These are phyloP conservation scores for Aphelocoma californica DNA, from an alignment of 2,797 vertebrate genomes.

Conservation along the genomic window DNA sequence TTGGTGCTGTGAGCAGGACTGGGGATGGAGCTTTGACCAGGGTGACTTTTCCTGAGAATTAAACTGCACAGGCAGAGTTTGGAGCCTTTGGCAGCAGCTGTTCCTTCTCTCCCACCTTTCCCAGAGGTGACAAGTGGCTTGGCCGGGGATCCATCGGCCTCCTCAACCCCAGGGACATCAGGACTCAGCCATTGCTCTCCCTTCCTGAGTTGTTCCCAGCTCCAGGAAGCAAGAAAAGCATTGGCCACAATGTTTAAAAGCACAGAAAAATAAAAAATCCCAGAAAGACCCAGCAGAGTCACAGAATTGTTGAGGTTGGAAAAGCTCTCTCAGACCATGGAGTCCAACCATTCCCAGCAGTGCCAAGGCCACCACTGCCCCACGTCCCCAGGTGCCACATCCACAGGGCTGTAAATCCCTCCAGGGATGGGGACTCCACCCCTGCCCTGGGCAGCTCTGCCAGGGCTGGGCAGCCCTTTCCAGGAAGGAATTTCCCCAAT, in stretches of 20 bases:
- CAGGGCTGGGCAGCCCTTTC: neutral
- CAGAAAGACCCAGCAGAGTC: neutral
- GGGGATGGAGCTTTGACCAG: accelerated
- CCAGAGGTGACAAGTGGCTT: neutral
- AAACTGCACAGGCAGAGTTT: accelerated
- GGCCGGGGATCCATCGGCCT: neutral
- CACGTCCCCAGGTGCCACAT: accelerated
- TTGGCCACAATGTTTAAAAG: accelerated
- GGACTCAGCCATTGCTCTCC: accelerated
- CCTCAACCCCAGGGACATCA: accelerated
- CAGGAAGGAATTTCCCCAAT: neutral
- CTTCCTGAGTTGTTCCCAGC: neutral
- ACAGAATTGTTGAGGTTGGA: neutral
- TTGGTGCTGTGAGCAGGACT: accelerated
- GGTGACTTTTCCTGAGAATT: accelerated
- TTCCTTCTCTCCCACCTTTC: neutral
- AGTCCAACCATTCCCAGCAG: neutral
- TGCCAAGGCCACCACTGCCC: neutral
- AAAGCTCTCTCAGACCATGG: accelerated
- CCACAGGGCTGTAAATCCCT: neutral
- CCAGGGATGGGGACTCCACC: neutral
- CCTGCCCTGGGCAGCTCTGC: neutral
- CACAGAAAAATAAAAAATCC: neutral
- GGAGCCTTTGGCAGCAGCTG: neutral
- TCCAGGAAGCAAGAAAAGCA: neutral